phyloP scores from a whole-genome alignment of 1,140 invertebrate species.

The Acyrthosiphon pisum region DNA sequence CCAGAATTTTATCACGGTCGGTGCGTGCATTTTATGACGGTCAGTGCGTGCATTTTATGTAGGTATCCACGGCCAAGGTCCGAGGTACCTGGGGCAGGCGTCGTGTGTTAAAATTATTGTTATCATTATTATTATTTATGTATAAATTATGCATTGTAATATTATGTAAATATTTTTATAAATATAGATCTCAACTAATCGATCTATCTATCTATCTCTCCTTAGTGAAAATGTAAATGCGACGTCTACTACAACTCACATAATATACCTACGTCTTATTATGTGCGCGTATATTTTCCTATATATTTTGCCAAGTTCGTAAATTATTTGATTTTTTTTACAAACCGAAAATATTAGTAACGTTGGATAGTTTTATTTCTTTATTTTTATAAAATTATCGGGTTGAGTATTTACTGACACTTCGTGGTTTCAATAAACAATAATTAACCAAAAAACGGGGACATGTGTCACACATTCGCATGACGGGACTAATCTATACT shows the following conservation, averaged over 20 bases:
- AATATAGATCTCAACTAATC: slow-evolving; percentile 20
- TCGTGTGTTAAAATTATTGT: background rate
- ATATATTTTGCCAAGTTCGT: background rate
- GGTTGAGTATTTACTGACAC: background rate
- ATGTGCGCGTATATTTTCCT: background rate
- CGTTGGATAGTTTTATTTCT: background rate
- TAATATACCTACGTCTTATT: background rate
- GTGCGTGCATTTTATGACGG: slow-evolving; percentile 7
- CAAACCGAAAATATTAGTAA: background rate
- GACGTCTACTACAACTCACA: background rate
- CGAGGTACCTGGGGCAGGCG: background rate
- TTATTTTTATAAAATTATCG: background rate
- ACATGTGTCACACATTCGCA: background rate
- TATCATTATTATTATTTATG: background rate
- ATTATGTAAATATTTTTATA: background rate
- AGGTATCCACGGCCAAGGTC: background rate
- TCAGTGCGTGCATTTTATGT: background rate
- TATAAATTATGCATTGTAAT: background rate
- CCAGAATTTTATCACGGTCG: no score
- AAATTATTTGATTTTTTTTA: background rate
- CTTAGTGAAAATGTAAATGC: background rate
- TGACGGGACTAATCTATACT: background rate
- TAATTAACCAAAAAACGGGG: background rate
- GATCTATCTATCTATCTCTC: background rate
- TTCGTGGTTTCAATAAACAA: background rate